Base-by-base conservation (phyloP, 2,113 vertebrate species). In the Lipotes vexillifer region DNA sequence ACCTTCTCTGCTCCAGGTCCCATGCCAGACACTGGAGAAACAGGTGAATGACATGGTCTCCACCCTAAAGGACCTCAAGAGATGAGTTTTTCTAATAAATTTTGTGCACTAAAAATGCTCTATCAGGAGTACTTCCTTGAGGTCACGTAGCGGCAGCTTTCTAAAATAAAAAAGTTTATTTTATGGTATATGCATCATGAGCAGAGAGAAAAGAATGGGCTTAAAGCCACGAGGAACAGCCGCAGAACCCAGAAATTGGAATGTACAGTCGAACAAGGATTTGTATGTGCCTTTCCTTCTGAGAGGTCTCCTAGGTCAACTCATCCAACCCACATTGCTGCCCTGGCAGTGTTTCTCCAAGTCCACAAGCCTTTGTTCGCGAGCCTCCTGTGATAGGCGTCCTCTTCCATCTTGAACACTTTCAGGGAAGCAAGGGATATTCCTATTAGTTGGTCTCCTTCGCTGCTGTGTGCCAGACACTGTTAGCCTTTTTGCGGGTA, bases 281-380 rank as follows among this genome's bases (percentile, higher is more conserved):
- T 31, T 27, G 7, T 8, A 25, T 36, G 3, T 25, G 36, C 6
- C 57, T 46, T 49, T 72, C 49, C 82, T 69, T 29, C 55, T 23
- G 52, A 3, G 31, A 21, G 41, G 6, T 20, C n/a, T 33, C 33
- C 49, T 29, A 17, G 21, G 44, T 81, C 71, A 20, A 7, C 44
- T 68, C 12, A 5, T 8, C 31, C 38, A 13, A 1, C 10, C 31
- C n/a, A 3, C 23, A 0, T 0, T 0, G 38, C 33, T 57, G 84
- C 33, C 20, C 66, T 8, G n/a, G 36, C 61, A 36, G 41, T 1
- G 0, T 38, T 84, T 38, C 27, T 41, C 23, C 3, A 5, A 27
- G 59, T 5, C 38, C n/a, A 2, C 5, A 8, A 13, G 61, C 9
- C 44, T 46, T 66, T 1, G 12, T 71, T 3, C 8, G 2, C 4